Percentiles rank a stretch among this genome's conserved stretches.
These are phyloP conservation scores for Enteromius paludinosus DNA, from an alignment of 2,797 vertebrate genomes.

Conservation along the genomic window DNA sequence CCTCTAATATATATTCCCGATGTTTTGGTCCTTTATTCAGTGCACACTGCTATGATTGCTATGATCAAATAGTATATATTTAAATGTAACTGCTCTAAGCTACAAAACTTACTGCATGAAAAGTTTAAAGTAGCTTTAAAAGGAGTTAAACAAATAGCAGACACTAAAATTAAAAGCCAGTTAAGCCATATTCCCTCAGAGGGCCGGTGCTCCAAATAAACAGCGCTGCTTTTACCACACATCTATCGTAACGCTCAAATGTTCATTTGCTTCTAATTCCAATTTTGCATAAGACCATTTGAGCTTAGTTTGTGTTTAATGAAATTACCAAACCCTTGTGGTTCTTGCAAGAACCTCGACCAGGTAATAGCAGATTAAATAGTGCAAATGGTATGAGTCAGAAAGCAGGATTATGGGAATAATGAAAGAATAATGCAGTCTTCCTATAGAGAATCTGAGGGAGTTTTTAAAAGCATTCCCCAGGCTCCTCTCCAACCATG, in stretches of 20 bases:
- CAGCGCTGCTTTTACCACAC: constrained; percentile 15
- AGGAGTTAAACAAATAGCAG: constrained; percentile 14
- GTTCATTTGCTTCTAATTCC: background rate
- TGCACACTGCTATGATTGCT: background rate
- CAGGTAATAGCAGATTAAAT: constrained; percentile 24
- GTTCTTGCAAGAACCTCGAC: background rate
- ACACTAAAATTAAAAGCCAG: constrained; percentile 41
- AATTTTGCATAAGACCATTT: constrained; percentile 2
- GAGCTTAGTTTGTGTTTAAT: constrained; percentile 12
- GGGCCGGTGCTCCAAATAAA: constrained; percentile 25
- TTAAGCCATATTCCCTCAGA: constrained; percentile 15
- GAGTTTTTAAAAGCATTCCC: constrained; percentile 61
- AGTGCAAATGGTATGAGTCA: background rate
- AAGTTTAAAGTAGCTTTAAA: constrained; percentile 28
- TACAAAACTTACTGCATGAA: background rate
- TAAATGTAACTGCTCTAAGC: background rate
- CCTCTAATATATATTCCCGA: background rate
- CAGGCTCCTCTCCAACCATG: constrained; percentile 30
- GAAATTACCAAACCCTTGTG: background rate
- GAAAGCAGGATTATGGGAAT: constrained; percentile 13
- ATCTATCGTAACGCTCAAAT: background rate
- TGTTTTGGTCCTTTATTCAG: background rate
- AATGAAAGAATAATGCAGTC: constrained; percentile 62
- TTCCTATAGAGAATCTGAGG: constrained; percentile 63
- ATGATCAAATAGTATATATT: background rate